Evolutionary conservation across 2,888 invertebrate genomes (phyloP).

Genomic region (Drosophila nigricruria): DNA sequence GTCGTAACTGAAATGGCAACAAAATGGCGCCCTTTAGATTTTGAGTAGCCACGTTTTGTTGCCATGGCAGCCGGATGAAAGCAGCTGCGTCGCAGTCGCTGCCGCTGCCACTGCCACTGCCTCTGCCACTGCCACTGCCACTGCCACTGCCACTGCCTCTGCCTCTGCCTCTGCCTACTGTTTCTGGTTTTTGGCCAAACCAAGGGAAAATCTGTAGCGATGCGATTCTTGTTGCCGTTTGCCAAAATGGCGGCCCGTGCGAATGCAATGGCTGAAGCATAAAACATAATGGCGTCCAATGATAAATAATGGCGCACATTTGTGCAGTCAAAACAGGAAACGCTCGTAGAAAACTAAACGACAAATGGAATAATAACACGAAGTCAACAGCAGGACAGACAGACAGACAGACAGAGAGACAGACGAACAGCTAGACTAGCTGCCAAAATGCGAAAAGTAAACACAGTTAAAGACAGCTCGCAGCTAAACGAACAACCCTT

Average conservation of each 20-base stretch:
- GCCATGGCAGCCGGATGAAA: slow-evolving; percentile 60
- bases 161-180: not conserved
- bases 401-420: not conserved
- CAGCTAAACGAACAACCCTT: slow-evolving; percentile 36
- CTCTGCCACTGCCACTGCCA: not conserved
- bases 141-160: slow-evolving; percentile 6
- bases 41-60: slow-evolving; percentile 48
- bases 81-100: slow-evolving; percentile 16
- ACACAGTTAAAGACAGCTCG: slow-evolving; percentile 14
- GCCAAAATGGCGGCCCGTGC: slow-evolving; percentile 55
- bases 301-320: slow-evolving; percentile 72
- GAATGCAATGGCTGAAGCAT: slow-evolving; percentile 55
- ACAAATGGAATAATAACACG: slow-evolving; percentile 73
- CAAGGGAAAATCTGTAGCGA: slow-evolving; percentile 24
- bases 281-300: slow-evolving; percentile 68
- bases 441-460: slow-evolving; percentile 33
- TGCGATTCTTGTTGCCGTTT: slow-evolving; percentile 37
- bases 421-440: slow-evolving; percentile 6
- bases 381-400: slow-evolving; percentile 16
- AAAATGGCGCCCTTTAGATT: slow-evolving; percentile 55
- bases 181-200: slow-evolving; percentile 25
- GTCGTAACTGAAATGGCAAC: slow-evolving; percentile 29
- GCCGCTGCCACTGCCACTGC: not conserved
- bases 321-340: slow-evolving; percentile 80
- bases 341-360: slow-evolving; percentile 66